Base-by-base conservation (phyloP, 2,888 invertebrate genomes). In the Catocala fraxini region DNA sequence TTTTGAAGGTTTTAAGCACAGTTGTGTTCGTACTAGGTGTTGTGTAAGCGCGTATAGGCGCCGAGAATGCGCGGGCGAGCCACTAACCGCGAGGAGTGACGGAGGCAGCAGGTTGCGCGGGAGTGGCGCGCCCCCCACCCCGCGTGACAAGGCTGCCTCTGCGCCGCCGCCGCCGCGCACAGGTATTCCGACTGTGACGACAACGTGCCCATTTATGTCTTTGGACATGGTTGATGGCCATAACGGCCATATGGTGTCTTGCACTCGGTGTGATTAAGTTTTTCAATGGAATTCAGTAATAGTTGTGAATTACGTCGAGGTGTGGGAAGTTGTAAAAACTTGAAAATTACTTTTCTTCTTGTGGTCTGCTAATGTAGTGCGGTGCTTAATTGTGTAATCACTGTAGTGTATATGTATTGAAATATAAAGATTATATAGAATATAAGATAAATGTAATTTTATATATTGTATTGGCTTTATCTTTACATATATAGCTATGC, bases 131-230 rank as follows among this genome's bases (percentile, higher is more conserved):
- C 79, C 84, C 75, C 78, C 83, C 72, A 62, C 79, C 73, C 70
- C 81, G 76, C 81, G 58, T 70, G 71, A 79, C 85, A 80, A 84
- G 84, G 86, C 87, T 89, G 87, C 88, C 87, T 87, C 25, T 25
- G 25, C 85, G 82, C 43, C 51, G 35, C 51, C 13, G 4, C 61
- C 58, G 62, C 56, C 35, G 71, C 80, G 77, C 80, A 80, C 79
- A 87, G 87, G 87, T 90, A 91, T 92, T 90, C 91, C 90, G 84
- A 88, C 87, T 90, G 90, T 92, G 92, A 93, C 92, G 92, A 92
- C 90, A 90, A 87, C 88, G 84, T 93, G 92, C 92, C 93, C 93
- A 93, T 94, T 93, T 94, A 93, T 88, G 93, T 92, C 90, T 91
- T 91, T 89, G 90, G 92, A 92, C 88, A 93, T 89, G 92, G 92